Conservation (phyloP, 92 coral and sea anemone species). For the Isaurus tuberculatus region DNA sequence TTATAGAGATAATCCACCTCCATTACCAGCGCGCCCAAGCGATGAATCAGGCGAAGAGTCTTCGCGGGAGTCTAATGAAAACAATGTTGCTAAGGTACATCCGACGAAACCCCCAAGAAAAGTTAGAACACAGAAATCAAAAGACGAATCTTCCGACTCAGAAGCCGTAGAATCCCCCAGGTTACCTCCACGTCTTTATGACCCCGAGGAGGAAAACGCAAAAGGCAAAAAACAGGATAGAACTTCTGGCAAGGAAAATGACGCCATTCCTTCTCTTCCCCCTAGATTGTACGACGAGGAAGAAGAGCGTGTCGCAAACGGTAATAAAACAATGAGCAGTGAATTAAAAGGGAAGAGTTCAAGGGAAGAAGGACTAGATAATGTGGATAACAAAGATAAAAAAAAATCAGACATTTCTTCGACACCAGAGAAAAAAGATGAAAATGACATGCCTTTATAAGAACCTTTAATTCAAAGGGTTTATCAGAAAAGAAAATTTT, state of each 20-base stretch:
- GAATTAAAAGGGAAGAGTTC: background rate
- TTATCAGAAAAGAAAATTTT: no score
- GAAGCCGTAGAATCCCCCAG: background rate
- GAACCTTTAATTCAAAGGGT: no score
- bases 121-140: conserved; percentile 7
- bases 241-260: background rate
- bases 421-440: background rate
- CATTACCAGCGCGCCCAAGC: conserved; percentile 28
- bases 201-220: background rate
- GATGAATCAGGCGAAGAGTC: conserved; percentile 27
- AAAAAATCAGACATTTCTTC: background rate
- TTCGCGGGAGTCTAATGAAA: background rate
- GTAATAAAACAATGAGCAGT: background rate
- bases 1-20: conserved; percentile 16
- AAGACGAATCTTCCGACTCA: conserved; percentile 22
- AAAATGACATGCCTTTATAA: background rate
- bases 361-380: background rate
- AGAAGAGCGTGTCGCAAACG: background rate
- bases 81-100: background rate
- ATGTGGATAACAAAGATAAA: background rate
- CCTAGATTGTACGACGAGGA: conserved; percentile 19
- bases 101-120: conserved; percentile 33
- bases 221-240: background rate
- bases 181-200: conserved; percentile 3
- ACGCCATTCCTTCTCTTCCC: background rate